Evolutionary conservation across 2,888 invertebrate genomes (phyloP), one percentile per base, ranked within the genome.

Genomic region (Julus scandinavius): DNA sequence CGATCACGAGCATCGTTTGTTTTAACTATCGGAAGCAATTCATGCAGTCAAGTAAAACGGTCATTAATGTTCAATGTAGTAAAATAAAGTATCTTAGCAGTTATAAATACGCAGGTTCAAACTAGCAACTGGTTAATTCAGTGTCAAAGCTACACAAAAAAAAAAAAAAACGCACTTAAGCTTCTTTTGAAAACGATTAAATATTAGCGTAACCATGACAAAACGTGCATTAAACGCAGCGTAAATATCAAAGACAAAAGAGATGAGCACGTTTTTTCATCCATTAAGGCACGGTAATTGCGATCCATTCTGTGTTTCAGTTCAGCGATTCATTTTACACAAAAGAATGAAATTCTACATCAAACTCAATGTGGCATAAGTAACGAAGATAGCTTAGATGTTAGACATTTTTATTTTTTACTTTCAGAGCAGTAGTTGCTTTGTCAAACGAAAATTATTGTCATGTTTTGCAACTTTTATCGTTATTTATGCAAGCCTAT

Each of bases 391-490:
- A n/a, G n/a, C 58, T 17, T n/a, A 2, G 58, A 63, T 63, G 58
- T 63, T n/a, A 63, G 58, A 17, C 58, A 63, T n/a, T 63, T 63
- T 54, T 45, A 45, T 45, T 45, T 63, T 63, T n/a, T 63, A n/a
- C 58, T 63, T 63, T n/a, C 58, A 6, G 6, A 6, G n/a, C 58
- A n/a, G n/a, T 63, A 6, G n/a, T n/a, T 63, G 58, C 58, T 63
- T 63, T 63, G 58, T 63, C 58, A 63, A n/a, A 63, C 58, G 58
- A 63, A 63, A 63, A 63, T 63, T 63, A 63, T 63, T 63, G 58
- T 63, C 58, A n/a, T 63, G 58, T 63, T 63, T n/a, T n/a, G 58
- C 58, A 63, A 63, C 58, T 63, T 63, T 63, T 63, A 63, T 63
- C 58, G 6, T 63, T n/a, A 63, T 63, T 63, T 63, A n/a, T 63